A percentile compares a stretch with the other conserved stretches of the same genome.
These are phyloP conservation scores for Hystrix brachyura DNA, from an alignment of 2,113 vertebrate genomes.

Conservation along the genomic window DNA sequence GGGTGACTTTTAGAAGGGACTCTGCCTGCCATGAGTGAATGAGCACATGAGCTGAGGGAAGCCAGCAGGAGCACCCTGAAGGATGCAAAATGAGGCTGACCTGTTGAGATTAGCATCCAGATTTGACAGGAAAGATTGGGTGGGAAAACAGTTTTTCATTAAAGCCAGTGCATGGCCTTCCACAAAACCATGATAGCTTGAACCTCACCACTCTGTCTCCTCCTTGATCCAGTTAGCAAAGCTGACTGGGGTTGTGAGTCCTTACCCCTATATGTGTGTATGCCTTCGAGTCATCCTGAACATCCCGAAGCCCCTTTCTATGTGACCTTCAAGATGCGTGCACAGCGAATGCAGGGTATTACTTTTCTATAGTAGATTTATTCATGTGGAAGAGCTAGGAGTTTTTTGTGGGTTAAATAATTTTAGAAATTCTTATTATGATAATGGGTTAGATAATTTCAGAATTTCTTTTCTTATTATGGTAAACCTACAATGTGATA, in stretches of 20 bases:
- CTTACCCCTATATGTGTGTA: neutral
- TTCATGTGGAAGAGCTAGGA: neutral
- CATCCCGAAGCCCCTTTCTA: neutral
- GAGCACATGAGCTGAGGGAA: neutral
- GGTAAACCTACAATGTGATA: conserved; percentile 28
- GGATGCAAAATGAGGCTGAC: neutral
- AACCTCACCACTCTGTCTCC: neutral
- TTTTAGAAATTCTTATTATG: neutral
- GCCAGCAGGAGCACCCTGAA: too few species aligned
- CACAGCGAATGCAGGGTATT: too few species aligned
- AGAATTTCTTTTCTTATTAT: conserved; percentile 31
- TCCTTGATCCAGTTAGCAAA: neutral
- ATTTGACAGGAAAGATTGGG: neutral
- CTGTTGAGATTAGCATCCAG: neutral
- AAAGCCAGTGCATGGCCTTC: neutral
- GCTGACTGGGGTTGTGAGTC: neutral
- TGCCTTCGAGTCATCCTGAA: neutral
- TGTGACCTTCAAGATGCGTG: neutral
- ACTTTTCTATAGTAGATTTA: conserved; percentile 17
- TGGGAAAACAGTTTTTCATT: conserved; percentile 9
- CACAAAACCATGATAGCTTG: neutral
- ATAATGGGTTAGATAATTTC: conserved; percentile 25
- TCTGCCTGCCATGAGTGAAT: neutral
- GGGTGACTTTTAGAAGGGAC: neutral
- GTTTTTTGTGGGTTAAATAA: conserved; percentile 17